phyloP scores from a whole-genome alignment of 1,140 invertebrate species.

The Epicauta chinensis region DNA sequence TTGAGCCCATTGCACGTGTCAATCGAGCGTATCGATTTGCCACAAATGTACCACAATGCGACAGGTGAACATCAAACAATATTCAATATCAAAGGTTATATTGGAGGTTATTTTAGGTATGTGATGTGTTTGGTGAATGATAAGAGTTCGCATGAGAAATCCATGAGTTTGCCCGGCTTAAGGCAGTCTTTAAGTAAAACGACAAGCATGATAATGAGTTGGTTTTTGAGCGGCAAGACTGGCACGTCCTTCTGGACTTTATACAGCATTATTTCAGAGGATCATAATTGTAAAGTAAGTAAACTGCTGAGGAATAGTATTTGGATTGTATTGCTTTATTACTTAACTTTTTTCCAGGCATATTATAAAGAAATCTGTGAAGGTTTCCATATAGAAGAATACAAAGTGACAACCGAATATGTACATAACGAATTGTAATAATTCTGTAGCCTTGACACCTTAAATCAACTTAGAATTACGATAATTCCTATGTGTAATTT shows the following conservation, averaged over 20 bases:
- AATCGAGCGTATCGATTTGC: constrained; percentile 70
- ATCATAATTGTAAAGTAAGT: constrained; percentile 49
- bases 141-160: constrained; percentile 46
- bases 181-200: constrained; percentile 61
- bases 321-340: constrained; percentile 6
- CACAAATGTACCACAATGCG: constrained; percentile 60
- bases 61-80: constrained; percentile 41
- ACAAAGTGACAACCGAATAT: constrained; percentile 72
- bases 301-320: not conserved
- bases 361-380: constrained; percentile 66
- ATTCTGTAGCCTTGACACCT: too few species aligned
- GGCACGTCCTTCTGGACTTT: constrained; percentile 52
- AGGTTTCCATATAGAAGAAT: constrained; percentile 71
- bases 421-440: constrained; percentile 67
- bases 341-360: constrained; percentile 46
- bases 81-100: not conserved
- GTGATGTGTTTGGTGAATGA: constrained; percentile 70
- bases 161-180: constrained; percentile 48
- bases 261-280: constrained; percentile 48
- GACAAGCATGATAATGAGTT: constrained; percentile 64
- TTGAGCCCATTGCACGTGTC: constrained; percentile 67
- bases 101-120: constrained; percentile 43
- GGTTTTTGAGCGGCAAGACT: constrained; percentile 55
- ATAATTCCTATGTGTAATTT: too few species aligned
- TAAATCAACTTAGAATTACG: too few species aligned